Conservation (phyloP, 2,113 vertebrate genomes). For the Pipra filicauda region DNA sequence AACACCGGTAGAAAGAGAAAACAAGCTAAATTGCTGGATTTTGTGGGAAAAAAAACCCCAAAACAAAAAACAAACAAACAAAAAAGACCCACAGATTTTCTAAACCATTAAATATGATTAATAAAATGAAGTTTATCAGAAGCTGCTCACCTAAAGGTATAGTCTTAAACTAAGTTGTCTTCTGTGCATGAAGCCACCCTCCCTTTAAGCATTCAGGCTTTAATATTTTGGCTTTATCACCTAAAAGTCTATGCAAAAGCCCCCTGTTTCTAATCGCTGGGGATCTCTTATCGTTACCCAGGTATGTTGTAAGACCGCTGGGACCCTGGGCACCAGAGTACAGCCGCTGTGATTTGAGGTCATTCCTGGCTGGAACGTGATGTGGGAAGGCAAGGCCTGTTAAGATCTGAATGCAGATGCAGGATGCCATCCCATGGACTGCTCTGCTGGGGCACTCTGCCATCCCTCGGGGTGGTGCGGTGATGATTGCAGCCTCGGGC, state of each 20-base stretch:
- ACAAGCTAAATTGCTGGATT: neutral
- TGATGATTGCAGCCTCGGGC: neutral
- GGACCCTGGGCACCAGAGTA: neutral
- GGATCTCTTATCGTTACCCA: neutral
- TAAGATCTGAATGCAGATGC: neutral
- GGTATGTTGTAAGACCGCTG: neutral
- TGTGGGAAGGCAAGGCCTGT: neutral
- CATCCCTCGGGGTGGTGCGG: neutral
- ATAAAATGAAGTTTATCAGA: neutral
- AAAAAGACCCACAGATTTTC: neutral
- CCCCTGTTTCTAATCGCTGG: neutral
- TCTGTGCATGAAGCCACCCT: neutral
- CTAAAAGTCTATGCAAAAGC: neutral
- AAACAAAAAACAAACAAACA: neutral
- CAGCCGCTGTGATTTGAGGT: neutral
- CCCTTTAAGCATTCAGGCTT: neutral
- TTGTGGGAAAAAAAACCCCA: too few species aligned
- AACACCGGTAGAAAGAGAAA: neutral
- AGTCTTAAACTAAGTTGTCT: neutral
- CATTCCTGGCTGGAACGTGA: neutral
- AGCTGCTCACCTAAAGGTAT: neutral
- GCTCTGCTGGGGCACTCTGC: neutral
- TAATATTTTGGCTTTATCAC: neutral
- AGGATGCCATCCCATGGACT: neutral
- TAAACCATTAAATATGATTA: neutral